Base-by-base conservation (phyloP, 2,113 vertebrate species). In the Perca flavescens region DNA sequence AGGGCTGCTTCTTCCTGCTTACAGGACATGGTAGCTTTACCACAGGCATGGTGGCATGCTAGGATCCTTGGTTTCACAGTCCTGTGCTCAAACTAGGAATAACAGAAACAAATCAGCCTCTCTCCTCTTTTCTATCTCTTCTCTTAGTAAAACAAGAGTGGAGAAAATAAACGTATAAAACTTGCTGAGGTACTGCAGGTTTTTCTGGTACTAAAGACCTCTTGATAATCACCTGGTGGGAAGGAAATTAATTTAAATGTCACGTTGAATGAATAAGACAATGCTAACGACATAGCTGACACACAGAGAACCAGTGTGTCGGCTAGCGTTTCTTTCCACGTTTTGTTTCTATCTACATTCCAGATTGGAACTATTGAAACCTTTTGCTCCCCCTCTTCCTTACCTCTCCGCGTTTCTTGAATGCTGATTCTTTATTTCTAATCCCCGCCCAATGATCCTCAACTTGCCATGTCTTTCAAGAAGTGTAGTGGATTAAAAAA, bases 271-370 rank as follows among this genome's bases (percentile, higher is more conserved):
- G 82, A 91, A 79, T 54, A 74, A 57, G 78, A 83, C 46, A 31
- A 86, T 17, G 21, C 73, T 72, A 74, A 77, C 25, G 19, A 79
- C 34, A 36, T 34, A 65, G 81, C 80, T 2, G 16, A 67, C 72
- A 16, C 68, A 34, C 78, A 34, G 70, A 28, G 47, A 69, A 81
- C 52, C 49, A 34, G 82, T 25, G 67, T 52, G 79, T 84, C n/a
- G 61, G 34, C 49, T 2, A 8, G 74, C 31, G 46, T 76, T 75
- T 82, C 69, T 89, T 69, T 90, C 87, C 82, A 89, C 62, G 9
- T 63, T 89, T 87, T 88, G 13, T 94, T 95, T 94, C 91, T 94
- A 88, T 93, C 94, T 95, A 95, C 95, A 94, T 97, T 96, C 97
- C 97, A 96, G 90, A 94, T 93, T 62, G 61, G 65, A 94, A 95